Base-by-base conservation (phyloP, 1,140 invertebrate species). In the Bombyx mandarina region DNA sequence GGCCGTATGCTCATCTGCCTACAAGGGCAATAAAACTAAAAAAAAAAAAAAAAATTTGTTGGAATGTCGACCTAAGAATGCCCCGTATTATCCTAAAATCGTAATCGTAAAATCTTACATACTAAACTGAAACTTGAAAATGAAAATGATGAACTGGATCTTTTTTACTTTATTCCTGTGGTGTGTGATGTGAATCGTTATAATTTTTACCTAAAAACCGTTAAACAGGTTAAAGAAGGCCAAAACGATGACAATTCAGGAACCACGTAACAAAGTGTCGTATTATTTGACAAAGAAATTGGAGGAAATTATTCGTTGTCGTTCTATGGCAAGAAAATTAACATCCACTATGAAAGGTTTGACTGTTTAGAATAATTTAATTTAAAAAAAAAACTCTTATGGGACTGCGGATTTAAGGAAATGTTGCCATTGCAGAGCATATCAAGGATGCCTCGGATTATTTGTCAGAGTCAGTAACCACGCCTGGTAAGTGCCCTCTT, bases 291-390 rank as follows among this genome's bases (percentile, higher is more conserved):
- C 45, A 43, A 79, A 78, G 50, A 78, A 76, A 49, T 57, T 82
- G 48, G 77, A 82, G 9, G 75, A 81, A 6, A 72, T 73, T 45
- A 71, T 77, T 10, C 62, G 66, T 54, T 73, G 66, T 55, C 74
- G 75, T 0, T 59, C 74, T 9, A 77, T 78, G 66, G 65, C 78
- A 8, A 63, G 77, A n/a, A 85, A 85, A 60, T 52, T 82, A 8
- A 69, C 65, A 1, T 49, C 67, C 2, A 69, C 73, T 8, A 77
- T 81, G 68, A 85, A 79, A 77, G 79, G 80, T 80, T 62, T 8
- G 8, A 45, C 3, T 2, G n/a, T 49, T 2, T 49, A 7, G 8
- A 12, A 47, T 12, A 8, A 2, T 49, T 49, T 7, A n/a, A 10
- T 49, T 18, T 18, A 18, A 18, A 12, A n/a, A 49, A 46, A 8